Evolutionary conservation across 2,113 vertebrate species (phyloP).

Genomic region (Microcebus ravelobensis): DNA sequence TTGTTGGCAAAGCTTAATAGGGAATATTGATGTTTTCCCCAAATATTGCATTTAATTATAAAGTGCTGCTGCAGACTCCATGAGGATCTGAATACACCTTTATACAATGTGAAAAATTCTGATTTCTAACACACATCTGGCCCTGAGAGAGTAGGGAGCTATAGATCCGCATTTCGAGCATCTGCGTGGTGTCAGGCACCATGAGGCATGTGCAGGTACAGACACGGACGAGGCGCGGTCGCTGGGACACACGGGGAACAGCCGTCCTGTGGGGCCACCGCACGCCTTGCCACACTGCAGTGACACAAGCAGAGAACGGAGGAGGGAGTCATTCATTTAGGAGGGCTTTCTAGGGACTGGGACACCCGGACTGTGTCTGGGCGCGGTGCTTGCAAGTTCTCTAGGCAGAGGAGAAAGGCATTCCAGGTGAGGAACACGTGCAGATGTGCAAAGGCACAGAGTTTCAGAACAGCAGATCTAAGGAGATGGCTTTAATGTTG

Average conservation of each 20-base stretch:
- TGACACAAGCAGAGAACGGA: background rate
- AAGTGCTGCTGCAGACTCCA: background rate
- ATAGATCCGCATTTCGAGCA: fast-evolving
- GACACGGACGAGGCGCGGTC: fast-evolving
- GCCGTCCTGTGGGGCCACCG: fast-evolving
- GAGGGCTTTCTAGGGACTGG: background rate
- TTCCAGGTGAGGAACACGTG: background rate
- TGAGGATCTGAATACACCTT: background rate
- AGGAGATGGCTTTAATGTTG: no score
- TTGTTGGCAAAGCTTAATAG: background rate
- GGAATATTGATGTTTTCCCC: background rate
- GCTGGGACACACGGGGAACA: background rate
- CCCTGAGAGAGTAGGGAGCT: background rate
- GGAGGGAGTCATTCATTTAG: background rate
- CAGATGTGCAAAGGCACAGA: background rate
- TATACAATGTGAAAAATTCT: background rate
- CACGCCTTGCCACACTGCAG: fast-evolving
- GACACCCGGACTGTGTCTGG: background rate
- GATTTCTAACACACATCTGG: background rate
- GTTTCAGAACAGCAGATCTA: background rate
- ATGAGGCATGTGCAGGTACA: fast-evolving
- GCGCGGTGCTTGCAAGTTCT: background rate
- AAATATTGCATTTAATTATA: background rate
- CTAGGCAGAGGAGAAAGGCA: background rate
- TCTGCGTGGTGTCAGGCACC: background rate